Percentiles rank a stretch among this genome's conserved stretches.
These are phyloP conservation scores for Otus sunia DNA, from an alignment of 2,113 vertebrate species.

Conservation along the genomic window DNA sequence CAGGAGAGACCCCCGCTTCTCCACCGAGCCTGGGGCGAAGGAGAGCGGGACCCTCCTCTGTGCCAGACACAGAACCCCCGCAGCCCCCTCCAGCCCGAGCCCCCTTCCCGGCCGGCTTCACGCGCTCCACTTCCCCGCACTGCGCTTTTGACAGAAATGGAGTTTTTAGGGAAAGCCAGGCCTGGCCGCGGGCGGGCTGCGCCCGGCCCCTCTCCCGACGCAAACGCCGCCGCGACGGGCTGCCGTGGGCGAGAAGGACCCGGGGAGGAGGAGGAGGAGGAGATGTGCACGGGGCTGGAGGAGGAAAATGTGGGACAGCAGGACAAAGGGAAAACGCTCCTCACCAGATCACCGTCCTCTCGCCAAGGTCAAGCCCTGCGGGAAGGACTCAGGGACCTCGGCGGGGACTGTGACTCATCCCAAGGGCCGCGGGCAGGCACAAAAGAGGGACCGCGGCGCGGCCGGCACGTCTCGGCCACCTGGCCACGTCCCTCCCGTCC, in stretches of 20 bases:
- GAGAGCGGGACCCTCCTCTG: background rate
- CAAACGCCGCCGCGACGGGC: rapidly evolving
- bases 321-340: background rate
- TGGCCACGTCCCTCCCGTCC: background rate
- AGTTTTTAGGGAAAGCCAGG: rapidly evolving
- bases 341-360: background rate
- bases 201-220: background rate
- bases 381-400: background rate
- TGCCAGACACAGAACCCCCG: background rate
- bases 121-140: background rate
- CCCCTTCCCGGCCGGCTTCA: rapidly evolving
- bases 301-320: background rate
- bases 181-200: rapidly evolving
- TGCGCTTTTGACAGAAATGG: rapidly evolving
- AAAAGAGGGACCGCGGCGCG: rapidly evolving
- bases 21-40: background rate
- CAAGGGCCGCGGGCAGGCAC: background rate
- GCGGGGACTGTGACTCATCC: rapidly evolving
- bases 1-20: rapidly evolving
- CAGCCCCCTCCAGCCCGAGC: background rate
- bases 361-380: background rate
- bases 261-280: background rate
- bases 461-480: rapidly evolving
- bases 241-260: rapidly evolving
- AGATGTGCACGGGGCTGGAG: rapidly evolving